Evolutionary conservation across 1,140 invertebrate species (phyloP).

Genomic region (Lamellibrachia luymesi): DNA sequence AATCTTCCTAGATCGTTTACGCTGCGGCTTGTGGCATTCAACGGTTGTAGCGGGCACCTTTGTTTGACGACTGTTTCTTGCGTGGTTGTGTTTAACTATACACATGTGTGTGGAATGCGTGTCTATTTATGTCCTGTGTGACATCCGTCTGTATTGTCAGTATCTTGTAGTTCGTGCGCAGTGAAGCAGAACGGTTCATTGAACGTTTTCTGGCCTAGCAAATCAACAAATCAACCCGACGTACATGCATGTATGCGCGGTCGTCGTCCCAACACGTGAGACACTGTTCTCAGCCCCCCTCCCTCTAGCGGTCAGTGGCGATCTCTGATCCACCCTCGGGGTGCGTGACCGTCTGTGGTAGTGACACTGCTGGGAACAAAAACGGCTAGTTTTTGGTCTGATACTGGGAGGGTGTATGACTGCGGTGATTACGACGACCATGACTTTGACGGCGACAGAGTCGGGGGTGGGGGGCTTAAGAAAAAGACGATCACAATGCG

Average conservation of each 20-base stretch:
- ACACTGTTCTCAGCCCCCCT: not conserved
- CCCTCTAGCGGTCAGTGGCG: not conserved
- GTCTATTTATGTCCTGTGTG: not conserved
- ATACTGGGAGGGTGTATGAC: not conserved
- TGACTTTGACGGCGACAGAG: too few species aligned
- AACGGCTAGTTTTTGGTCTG: not conserved
- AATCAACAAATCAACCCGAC: not conserved
- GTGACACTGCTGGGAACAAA: not conserved
- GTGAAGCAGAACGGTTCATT: not conserved
- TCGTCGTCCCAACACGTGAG: not conserved
- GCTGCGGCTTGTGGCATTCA: not conserved
- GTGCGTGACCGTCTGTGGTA: not conserved
- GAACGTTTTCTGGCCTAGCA: not conserved
- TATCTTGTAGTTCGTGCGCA: not conserved
- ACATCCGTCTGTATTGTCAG: not conserved
- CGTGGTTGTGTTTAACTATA: not conserved
- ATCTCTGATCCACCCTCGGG: not conserved
- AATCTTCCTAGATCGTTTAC: not conserved
- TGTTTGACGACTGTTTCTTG: not conserved
- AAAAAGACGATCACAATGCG: too few species aligned
- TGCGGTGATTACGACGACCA: not conserved
- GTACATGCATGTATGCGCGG: too few species aligned
- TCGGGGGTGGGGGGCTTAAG: too few species aligned
- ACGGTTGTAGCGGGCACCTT: not conserved
- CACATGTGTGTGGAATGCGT: not conserved